phyloP scores from a whole-genome alignment of 2,888 invertebrate species.

The Cepaea hortensis region DNA sequence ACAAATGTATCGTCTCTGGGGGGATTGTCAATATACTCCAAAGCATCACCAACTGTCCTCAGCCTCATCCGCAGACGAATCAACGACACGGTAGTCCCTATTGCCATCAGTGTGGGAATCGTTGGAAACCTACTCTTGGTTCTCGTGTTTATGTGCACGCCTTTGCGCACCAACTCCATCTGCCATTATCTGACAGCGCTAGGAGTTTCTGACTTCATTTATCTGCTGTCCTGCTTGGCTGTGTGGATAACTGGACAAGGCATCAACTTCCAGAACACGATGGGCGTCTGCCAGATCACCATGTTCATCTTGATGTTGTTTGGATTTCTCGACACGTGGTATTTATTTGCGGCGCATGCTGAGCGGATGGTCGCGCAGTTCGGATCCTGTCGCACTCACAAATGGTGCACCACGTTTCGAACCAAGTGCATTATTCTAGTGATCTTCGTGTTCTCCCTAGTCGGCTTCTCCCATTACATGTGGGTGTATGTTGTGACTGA shows the following conservation, averaged over 20 bases:
- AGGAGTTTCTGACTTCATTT: slow-evolving; percentile 51
- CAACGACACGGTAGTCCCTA: slow-evolving; percentile 49
- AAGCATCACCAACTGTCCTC: background rate
- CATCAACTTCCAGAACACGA: slow-evolving; percentile 51
- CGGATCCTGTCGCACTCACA: slow-evolving; percentile 45
- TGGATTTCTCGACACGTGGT: slow-evolving; percentile 55
- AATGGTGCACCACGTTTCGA: slow-evolving; percentile 55
- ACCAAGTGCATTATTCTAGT: slow-evolving; percentile 56
- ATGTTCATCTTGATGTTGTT: slow-evolving; percentile 50
- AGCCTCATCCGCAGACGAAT: background rate
- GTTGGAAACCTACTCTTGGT: slow-evolving; percentile 48
- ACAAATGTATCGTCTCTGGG: background rate
- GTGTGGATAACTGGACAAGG: slow-evolving; percentile 50
- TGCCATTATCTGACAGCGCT: slow-evolving; percentile 55
- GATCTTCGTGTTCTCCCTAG: slow-evolving; percentile 53
- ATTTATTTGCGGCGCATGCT: slow-evolving; percentile 53
- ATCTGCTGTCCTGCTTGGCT: slow-evolving; percentile 47
- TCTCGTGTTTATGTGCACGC: slow-evolving; percentile 49
- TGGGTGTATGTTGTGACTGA: slow-evolving; percentile 53
- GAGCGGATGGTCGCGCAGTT: slow-evolving; percentile 52
- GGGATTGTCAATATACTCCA: background rate
- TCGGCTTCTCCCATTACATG: slow-evolving; percentile 54
- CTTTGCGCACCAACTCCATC: slow-evolving; percentile 47
- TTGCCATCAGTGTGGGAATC: slow-evolving; percentile 49
- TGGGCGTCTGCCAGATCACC: slow-evolving; percentile 55